These are phyloP conservation scores for Eristalis pertinax DNA, from an alignment of 2,888 invertebrate species.

Conservation along the genomic window DNA sequence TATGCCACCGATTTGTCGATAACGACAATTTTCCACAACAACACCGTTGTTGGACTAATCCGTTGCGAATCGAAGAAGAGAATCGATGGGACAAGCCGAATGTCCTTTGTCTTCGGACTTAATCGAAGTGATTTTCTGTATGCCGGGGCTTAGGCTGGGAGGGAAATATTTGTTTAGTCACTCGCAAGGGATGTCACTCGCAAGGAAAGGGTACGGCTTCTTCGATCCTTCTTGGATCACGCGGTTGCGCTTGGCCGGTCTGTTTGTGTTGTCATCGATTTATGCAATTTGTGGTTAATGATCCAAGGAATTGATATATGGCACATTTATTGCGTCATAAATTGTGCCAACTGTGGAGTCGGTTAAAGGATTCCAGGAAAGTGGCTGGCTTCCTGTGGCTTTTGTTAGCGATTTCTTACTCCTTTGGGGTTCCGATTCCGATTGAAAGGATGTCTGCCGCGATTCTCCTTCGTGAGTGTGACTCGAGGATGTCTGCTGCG, in stretches of 20 bases:
- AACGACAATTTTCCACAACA: conserved; percentile 63
- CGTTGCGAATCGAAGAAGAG: conserved; percentile 47
- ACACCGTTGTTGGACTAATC: conserved; percentile 61
- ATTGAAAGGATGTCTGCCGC: too few relatives aligned
- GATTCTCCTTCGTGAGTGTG: too few relatives aligned
- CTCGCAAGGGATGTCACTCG: conserved; percentile 23
- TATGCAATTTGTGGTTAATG: conserved; percentile 72
- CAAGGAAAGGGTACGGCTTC: conserved; percentile 19
- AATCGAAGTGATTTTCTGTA: conserved; percentile 31
- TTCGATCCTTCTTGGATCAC: neutral
- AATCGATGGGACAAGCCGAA: conserved; percentile 11
- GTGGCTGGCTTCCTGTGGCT: neutral
- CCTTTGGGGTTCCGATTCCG: too few relatives aligned
- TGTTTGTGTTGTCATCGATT: conserved; percentile 56
- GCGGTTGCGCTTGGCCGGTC: neutral
- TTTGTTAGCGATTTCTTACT: too few relatives aligned
- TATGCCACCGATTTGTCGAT: conserved; percentile 70
- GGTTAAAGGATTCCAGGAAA: neutral
- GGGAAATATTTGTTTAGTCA: conserved; percentile 59
- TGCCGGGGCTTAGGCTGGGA: conserved; percentile 40
- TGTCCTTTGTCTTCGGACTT: neutral
- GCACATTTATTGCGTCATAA: conserved; percentile 58
- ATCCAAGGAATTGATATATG: conserved; percentile 61
- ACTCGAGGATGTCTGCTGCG: too few relatives aligned
- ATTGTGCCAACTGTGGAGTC: conserved; percentile 14